Conservation (phyloP, 2,113 vertebrate species). For the Neogobius melanostomus region DNA sequence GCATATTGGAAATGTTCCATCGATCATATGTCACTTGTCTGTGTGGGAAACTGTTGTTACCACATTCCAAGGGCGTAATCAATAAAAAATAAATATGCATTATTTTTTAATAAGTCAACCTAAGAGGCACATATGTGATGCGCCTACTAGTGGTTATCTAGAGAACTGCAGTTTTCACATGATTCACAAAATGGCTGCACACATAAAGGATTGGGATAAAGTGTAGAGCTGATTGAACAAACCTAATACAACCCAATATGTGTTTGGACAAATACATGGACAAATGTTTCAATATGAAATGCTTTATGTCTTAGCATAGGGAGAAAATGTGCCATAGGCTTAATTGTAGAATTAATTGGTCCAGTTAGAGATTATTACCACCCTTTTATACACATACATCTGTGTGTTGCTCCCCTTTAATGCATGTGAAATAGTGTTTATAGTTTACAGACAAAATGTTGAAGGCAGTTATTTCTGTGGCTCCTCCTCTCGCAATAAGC, state of each 20-base stretch:
- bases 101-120: background rate
- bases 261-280: too few relatives aligned
- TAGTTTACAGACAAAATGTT: constrained; percentile 19
- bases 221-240: background rate
- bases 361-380: background rate
- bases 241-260: background rate
- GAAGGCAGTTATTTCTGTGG: constrained; percentile 23
- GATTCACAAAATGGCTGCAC: constrained; percentile 78
- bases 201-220: background rate
- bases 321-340: too few relatives aligned
- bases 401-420: background rate
- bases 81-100: too few relatives aligned
- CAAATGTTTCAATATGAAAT: too few relatives aligned
- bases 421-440: background rate
- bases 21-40: too few relatives aligned
- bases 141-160: constrained; percentile 59
- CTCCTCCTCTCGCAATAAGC: constrained; percentile 51
- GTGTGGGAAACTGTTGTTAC: too few relatives aligned
- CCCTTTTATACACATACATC: background rate
- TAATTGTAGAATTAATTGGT: background rate
- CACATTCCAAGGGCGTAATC: too few relatives aligned
- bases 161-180: constrained; percentile 57
- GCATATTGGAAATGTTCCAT: too few relatives aligned
- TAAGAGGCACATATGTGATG: background rate
- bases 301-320: too few relatives aligned